Base-by-base conservation (phyloP, 2,797 vertebrate genomes). In the Chromis chromis region DNA sequence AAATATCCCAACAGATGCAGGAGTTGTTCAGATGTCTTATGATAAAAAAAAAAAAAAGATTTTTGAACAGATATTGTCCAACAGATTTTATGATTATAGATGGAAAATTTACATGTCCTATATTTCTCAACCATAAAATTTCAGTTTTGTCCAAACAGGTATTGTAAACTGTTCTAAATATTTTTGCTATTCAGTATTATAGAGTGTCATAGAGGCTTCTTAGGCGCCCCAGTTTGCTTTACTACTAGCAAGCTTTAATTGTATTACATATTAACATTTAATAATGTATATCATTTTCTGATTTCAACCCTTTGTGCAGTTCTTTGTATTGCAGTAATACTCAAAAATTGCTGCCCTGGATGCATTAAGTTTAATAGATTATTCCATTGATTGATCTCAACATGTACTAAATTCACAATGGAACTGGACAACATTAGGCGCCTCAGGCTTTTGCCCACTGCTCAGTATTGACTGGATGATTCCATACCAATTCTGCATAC, bases 401-500 rank as follows among this genome's bases (percentile, higher is more conserved):
- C 44, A 44, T 69, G 56, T 24, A 39, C 36, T 46, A 66, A 60
- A 52, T 59, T 64, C 36, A 54, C n/a, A 74, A 28, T 73, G 54
- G 59, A 70, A 58, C 66, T 44, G 42, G 46, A 17, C 27, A 53
- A 64, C 62, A 63, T 40, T 52, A 33, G 11, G 4, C 25, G 56
- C 79, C 57, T 31, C 22, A 11, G 83, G 84, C 58, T 52, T 65
- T 74, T 64, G 50, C 42, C 44, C 64, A 57, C 48, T 17, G 27
- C 16, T 65, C 42, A 44, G 17, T 68, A 76, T 83, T 74, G 78
- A 86, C 44, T 24, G 1, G 27, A 39, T 64, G 28, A 49, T 77
- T 73, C 42, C 40, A 62, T n/a, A 65, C 24, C 53, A 58, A 28
- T 53, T 11, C 49, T 22, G 17, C 19, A 66, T 9, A 53, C 52